Conservation (phyloP, 2,888 invertebrate species). For the Ochropleura plecta region DNA sequence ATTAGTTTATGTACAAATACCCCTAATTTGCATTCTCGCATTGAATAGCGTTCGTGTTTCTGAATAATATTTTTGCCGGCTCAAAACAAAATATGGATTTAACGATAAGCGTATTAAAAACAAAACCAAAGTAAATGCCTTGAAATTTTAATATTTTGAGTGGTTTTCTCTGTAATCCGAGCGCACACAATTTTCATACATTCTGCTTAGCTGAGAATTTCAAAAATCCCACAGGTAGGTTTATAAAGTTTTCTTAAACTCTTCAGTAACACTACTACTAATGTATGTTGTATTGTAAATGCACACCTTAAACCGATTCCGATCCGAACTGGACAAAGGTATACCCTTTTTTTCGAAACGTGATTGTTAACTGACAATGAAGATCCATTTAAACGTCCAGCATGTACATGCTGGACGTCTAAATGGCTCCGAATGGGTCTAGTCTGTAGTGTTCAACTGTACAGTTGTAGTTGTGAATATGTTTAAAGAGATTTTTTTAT, state of each 20-base stretch:
- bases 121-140: slow-evolving; percentile 7
- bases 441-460: too few species aligned
- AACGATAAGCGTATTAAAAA: slow-evolving; percentile 29
- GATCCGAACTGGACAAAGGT: slow-evolving; percentile 20
- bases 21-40: slow-evolving; percentile 36
- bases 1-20: slow-evolving; percentile 17
- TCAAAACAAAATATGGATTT: slow-evolving; percentile 14
- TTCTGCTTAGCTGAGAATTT: neutral
- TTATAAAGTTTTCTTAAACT: neutral
- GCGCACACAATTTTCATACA: slow-evolving; percentile 28
- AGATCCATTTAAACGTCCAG: slow-evolving; percentile 1
- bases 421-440: too few species aligned
- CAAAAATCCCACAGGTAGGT: neutral
- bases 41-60: slow-evolving; percentile 13
- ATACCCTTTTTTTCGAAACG: slow-evolving; percentile 11
- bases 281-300: too few species aligned
- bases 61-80: slow-evolving; percentile 17
- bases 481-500: too few species aligned
- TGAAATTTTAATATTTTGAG: slow-evolving; percentile 67
- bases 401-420: too few species aligned
- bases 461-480: too few species aligned
- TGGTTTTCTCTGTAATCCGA: slow-evolving; percentile 71
- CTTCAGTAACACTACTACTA: neutral
- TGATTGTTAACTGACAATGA: slow-evolving; percentile 23
- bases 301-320: neutral